A percentile compares a stretch with the other conserved stretches of the same genome.
These are phyloP conservation scores for Palythoa caribaeorum DNA, from an alignment of 92 coral and sea anemone genomes.

Conservation along the genomic window DNA sequence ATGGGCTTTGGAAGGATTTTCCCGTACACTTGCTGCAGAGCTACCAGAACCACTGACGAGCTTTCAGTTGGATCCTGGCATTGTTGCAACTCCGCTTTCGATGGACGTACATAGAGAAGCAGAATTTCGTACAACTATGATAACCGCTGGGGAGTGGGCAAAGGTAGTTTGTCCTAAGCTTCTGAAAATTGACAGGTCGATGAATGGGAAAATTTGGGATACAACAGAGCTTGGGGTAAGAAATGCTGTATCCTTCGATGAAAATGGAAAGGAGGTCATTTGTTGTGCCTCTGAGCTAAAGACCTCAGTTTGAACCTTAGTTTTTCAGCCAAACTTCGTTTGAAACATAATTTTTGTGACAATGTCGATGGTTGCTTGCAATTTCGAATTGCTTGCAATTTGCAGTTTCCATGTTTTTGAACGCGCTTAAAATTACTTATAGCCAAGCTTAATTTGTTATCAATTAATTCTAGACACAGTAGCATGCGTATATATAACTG, in stretches of 20 bases:
- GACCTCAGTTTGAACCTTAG: no score
- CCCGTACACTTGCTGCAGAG: constrained; percentile 20
- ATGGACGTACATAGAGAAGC: neutral
- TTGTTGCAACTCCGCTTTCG: constrained; percentile 4
- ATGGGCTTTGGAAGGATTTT: constrained; percentile 51
- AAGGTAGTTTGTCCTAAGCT: constrained; percentile 35
- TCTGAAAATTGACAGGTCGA: neutral
- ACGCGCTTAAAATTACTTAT: no score
- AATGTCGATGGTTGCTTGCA: no score
- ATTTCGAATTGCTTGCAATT: no score
- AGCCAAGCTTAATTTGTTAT: no score
- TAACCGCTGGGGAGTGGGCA: constrained; percentile 32
- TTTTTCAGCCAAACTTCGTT: no score
- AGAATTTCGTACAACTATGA: neutral
- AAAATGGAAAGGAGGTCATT: neutral
- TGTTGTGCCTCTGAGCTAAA: neutral
- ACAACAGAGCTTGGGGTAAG: neutral
- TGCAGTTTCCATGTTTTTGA: no score
- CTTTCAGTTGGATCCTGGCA: constrained; percentile 47
- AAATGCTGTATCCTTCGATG: neutral
- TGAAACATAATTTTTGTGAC: no score
- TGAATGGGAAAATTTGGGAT: constrained; percentile 23
- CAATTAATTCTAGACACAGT: no score
- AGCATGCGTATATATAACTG: no score
- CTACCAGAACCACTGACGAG: constrained; percentile 37